Evolutionary conservation across 2,797 vertebrate species (phyloP).

Genomic region (Alca torda): DNA sequence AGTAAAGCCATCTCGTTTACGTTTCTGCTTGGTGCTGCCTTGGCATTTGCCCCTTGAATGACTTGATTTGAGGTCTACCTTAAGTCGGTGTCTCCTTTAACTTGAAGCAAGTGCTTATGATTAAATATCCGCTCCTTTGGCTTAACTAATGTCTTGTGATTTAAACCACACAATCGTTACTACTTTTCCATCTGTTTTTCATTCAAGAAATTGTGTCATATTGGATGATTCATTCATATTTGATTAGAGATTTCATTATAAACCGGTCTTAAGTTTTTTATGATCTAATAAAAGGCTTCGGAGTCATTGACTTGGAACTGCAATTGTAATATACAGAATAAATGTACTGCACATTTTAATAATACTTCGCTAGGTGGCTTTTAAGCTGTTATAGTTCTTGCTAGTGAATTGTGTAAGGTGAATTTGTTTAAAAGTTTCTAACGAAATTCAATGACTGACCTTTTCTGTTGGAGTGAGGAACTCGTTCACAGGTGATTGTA

Average conservation of each 20-base stretch:
- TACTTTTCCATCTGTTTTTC: constrained; percentile 54
- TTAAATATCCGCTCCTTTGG: not conserved
- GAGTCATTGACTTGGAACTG: not conserved
- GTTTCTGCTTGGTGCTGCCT: not conserved
- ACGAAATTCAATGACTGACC: rapidly evolving
- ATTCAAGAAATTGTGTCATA: constrained; percentile 46
- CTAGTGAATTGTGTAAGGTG: not conserved
- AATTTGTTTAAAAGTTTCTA: not conserved
- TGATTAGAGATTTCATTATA: constrained; percentile 60
- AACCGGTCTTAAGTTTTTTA: constrained; percentile 19
- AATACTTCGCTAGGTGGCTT: not conserved
- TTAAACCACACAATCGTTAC: not conserved
- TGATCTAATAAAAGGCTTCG: constrained; percentile 42
- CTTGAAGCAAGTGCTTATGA: not conserved
- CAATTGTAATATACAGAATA: not conserved
- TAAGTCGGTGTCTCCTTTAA: not conserved
- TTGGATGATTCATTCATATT: constrained; percentile 57
- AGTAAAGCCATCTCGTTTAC: not conserved
- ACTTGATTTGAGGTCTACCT: not conserved
- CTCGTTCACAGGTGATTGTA: not conserved
- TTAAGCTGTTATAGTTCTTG: not conserved
- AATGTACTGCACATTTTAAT: not conserved
- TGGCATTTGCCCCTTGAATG: not conserved
- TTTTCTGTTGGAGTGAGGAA: not conserved
- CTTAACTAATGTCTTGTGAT: constrained; percentile 11